A percentile compares a stretch with the other conserved stretches of the same genome.
phyloP scores from a whole-genome alignment of 2,113 vertebrate species.

The Bos javanicus region DNA sequence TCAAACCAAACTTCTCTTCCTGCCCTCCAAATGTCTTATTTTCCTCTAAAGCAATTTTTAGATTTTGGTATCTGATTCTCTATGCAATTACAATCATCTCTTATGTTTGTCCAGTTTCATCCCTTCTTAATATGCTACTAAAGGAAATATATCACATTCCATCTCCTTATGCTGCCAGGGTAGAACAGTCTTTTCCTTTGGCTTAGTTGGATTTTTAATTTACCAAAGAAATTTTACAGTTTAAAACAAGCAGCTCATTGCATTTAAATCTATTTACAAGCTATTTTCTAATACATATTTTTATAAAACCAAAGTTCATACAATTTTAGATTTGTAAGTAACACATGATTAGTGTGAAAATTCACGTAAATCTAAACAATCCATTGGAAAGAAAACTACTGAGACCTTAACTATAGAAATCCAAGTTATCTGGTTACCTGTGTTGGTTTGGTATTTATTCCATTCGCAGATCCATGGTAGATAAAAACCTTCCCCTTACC shows the following conservation, averaged over 20 bases:
- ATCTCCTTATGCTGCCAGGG: background rate
- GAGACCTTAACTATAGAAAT: background rate
- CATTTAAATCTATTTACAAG: background rate
- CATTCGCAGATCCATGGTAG: constrained; percentile 90
- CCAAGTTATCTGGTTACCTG: constrained; percentile 84
- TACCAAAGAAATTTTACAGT: constrained; percentile 23
- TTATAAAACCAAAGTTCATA: background rate
- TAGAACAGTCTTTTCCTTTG: background rate
- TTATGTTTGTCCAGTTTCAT: background rate
- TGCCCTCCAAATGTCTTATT: background rate
- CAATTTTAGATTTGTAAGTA: background rate
- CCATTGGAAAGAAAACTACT: background rate
- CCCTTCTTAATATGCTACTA: background rate
- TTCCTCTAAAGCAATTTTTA: constrained; percentile 40
- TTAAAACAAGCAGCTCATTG: background rate
- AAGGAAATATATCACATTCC: background rate
- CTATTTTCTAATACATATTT: background rate
- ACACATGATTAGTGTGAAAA: background rate
- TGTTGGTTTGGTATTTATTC: constrained; percentile 88
- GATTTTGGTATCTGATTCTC: background rate
- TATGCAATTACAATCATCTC: background rate
- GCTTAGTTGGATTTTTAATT: background rate
- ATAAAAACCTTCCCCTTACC: constrained; percentile 92
- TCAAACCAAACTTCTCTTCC: background rate
- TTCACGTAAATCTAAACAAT: background rate